phyloP scores from a whole-genome alignment of 2,113 vertebrate genomes.

The Eulemur rufifrons region DNA sequence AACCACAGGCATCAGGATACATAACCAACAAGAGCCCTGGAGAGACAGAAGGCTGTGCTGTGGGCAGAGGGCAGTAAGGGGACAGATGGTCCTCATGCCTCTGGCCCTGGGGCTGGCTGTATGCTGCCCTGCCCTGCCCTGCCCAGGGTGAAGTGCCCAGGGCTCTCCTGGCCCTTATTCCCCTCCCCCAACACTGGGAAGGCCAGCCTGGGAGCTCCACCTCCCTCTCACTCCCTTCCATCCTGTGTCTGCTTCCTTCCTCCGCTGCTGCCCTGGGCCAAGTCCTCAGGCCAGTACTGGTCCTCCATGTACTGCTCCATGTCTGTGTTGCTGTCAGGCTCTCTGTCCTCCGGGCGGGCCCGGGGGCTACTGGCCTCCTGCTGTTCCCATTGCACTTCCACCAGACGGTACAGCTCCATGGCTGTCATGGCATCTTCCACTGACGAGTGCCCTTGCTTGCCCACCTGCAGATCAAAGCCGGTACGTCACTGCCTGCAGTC shows the following conservation, averaged over 20 bases:
- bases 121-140: background rate
- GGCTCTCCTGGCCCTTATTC: background rate
- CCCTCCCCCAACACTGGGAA: rapidly evolving
- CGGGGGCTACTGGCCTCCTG: constrained; percentile 72
- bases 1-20: background rate
- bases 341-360: background rate
- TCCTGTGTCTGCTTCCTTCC: rapidly evolving
- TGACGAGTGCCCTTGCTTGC: constrained; percentile 91
- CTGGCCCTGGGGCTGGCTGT: background rate
- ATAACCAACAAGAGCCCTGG: too few relatives aligned
- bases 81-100: background rate
- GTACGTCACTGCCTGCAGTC: background rate
- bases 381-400: constrained; percentile 91
- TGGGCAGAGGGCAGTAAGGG: background rate
- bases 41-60: background rate
- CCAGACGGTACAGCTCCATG: constrained; percentile 96
- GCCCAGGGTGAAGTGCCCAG: background rate
- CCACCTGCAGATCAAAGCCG: constrained; percentile 80
- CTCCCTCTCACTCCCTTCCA: background rate
- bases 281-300: constrained; percentile 91
- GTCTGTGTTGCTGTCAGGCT: constrained; percentile 76
- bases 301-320: constrained; percentile 92
- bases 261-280: constrained; percentile 79
- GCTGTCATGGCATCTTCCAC: constrained; percentile 93
- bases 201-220: background rate